A percentile compares a stretch with the other conserved stretches of the same genome.
These are phyloP conservation scores for Spatula versicolor DNA, from an alignment of 2,797 vertebrate species.

Conservation along the genomic window DNA sequence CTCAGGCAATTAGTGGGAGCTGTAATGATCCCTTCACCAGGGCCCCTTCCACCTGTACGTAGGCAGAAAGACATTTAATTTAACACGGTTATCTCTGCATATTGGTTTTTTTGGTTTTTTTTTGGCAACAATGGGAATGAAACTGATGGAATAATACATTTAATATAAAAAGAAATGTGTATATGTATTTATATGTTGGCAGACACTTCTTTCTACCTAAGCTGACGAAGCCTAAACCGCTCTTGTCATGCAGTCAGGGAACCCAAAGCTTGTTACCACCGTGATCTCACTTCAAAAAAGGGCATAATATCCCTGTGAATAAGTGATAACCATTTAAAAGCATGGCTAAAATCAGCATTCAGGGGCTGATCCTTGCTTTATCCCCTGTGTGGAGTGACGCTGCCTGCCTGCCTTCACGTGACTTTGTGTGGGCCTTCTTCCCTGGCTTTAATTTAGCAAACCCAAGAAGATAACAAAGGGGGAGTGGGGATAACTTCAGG, in stretches of 20 bases:
- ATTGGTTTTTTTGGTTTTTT: background rate
- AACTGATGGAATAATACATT: background rate
- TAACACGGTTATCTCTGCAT: background rate
- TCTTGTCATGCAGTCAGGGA: background rate
- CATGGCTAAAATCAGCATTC: background rate
- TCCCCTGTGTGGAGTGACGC: background rate
- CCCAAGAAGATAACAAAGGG: background rate
- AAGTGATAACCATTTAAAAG: background rate
- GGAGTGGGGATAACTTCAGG: background rate
- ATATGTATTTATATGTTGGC: background rate
- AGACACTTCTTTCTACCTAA: background rate
- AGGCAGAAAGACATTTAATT: background rate
- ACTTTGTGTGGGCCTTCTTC: background rate
- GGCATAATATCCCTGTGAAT: rapidly evolving
- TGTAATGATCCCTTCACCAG: background rate
- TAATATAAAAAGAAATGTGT: background rate
- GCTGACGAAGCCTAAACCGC: background rate
- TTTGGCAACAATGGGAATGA: background rate
- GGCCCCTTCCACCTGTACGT: background rate
- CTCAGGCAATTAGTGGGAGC: background rate
- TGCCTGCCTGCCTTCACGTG: background rate
- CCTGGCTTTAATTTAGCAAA: background rate
- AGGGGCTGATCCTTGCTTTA: background rate
- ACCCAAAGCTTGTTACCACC: background rate
- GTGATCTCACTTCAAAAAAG: background rate